These are phyloP conservation scores for Manacus vitellinus DNA, from an alignment of 2,113 vertebrate genomes.

Conservation along the genomic window DNA sequence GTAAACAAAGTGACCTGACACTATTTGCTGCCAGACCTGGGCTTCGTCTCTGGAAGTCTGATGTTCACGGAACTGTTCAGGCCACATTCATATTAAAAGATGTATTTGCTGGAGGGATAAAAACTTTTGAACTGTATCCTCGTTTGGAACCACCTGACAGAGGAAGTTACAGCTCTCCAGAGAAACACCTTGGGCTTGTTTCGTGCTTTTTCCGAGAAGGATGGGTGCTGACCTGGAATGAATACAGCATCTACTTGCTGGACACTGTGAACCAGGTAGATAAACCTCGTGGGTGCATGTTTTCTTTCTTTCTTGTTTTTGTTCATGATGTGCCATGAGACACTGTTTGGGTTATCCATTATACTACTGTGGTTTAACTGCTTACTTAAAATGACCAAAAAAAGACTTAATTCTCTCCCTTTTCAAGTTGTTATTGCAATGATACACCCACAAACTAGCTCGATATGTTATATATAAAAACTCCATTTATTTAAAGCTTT, in stretches of 20 bases:
- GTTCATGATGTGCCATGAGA: accelerated
- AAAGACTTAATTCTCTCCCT: not conserved
- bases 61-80: slow-evolving; percentile 87
- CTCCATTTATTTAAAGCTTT: not conserved
- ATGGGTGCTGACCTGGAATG: slow-evolving; percentile 97
- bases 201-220: slow-evolving; percentile 88
- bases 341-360: not conserved
- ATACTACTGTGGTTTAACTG: not conserved
- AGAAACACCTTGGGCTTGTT: slow-evolving; percentile 89
- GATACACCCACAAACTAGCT: not conserved
- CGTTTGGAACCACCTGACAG: slow-evolving; percentile 71
- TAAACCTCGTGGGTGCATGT: not conserved
- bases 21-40: slow-evolving; percentile 90
- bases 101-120: slow-evolving; percentile 83
- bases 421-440: not conserved
- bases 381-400: not conserved
- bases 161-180: slow-evolving; percentile 76
- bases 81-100: slow-evolving; percentile 89
- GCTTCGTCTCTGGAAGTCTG: slow-evolving; percentile 92
- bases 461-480: not conserved
- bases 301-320: not conserved
- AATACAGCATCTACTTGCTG: slow-evolving; percentile 92
- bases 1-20: slow-evolving; percentile 92
- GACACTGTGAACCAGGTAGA: slow-evolving; percentile 88
- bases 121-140: slow-evolving; percentile 89